Conservation (phyloP, 2,797 vertebrate genomes). For the Knipowitschia caucasica region DNA sequence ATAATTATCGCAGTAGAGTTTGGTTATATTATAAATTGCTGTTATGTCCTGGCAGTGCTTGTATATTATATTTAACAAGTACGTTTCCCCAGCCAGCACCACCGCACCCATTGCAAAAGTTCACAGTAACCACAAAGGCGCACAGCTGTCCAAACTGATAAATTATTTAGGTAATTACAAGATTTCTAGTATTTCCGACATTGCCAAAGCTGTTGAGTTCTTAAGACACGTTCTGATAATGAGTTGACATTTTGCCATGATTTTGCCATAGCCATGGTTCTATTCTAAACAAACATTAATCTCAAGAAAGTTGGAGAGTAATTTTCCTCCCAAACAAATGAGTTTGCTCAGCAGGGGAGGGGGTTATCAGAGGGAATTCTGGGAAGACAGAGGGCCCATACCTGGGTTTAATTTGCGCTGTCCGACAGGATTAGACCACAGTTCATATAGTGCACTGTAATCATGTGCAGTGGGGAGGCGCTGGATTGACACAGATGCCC, state of each 20-base stretch:
- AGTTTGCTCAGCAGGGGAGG: constrained; percentile 54
- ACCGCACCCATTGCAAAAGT: constrained; percentile 17
- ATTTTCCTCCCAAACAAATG: constrained; percentile 33
- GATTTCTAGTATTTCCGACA: constrained; percentile 3
- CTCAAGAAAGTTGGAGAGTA: not conserved
- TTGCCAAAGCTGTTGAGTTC: not conserved
- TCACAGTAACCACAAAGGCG: constrained; percentile 13
- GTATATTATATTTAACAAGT: constrained; percentile 45
- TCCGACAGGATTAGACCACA: constrained; percentile 66
- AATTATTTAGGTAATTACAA: constrained; percentile 3
- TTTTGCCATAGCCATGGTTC: not conserved
- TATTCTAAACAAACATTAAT: not conserved
- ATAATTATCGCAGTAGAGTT: constrained; percentile 26
- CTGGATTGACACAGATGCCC: constrained; percentile 39
- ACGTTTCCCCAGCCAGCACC: constrained; percentile 8
- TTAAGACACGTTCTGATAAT: not conserved
- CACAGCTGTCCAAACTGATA: constrained; percentile 10
- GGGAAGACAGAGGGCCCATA: constrained; percentile 53
- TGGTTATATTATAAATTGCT: constrained; percentile 55
- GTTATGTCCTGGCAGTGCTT: constrained; percentile 36
- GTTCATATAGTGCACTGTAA: constrained; percentile 64
- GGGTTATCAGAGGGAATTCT: constrained; percentile 50
- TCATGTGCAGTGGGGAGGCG: constrained; percentile 56
- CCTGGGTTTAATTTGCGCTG: constrained; percentile 75
- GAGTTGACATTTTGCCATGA: not conserved